Evolutionary conservation across 2,113 vertebrate species (phyloP).

Genomic region (Cryptotis parvus): DNA sequence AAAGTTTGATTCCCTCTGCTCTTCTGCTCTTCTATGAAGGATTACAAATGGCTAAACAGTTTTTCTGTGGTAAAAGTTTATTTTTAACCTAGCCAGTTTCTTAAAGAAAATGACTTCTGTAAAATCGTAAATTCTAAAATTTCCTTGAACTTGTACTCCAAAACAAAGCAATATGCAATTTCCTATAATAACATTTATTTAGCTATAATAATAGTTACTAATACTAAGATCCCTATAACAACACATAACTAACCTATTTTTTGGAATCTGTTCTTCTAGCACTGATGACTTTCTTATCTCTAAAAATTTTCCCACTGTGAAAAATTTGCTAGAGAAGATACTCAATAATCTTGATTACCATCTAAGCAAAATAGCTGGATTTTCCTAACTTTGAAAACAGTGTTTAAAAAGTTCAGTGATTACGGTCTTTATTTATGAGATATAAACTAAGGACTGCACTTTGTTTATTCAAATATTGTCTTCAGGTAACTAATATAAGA

Average conservation of each 20-base stretch:
- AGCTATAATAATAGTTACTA: conserved; percentile 41
- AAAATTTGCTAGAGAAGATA: conserved; percentile 47
- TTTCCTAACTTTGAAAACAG: conserved; percentile 21
- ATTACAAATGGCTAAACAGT: conserved; percentile 61
- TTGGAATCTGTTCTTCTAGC: conserved; percentile 27
- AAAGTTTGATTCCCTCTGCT: conserved; percentile 60
- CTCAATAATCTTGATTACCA: conserved; percentile 64
- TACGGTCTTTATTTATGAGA: conserved; percentile 25
- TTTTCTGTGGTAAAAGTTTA: conserved; percentile 77
- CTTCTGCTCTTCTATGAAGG: conserved; percentile 51
- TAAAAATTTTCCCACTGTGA: conserved; percentile 60
- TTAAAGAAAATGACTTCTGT: conserved; percentile 67
- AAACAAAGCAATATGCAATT: conserved; percentile 62
- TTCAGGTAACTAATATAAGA: background rate
- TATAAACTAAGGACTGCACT: background rate
- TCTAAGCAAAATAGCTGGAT: conserved; percentile 18
- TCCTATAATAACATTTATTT: conserved; percentile 55
- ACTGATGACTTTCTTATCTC: conserved; percentile 65
- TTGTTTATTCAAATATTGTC: background rate
- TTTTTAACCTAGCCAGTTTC: conserved; percentile 68
- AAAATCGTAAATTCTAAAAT: conserved; percentile 59
- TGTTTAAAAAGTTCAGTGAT: conserved; percentile 30
- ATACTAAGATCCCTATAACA: conserved; percentile 12
- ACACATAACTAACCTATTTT: conserved; percentile 60
- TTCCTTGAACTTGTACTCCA: conserved; percentile 58